Percentiles rank a stretch among this genome's conserved stretches.
Evolutionary conservation across 2,888 invertebrate genomes (phyloP).

Genomic region (Apodemia hepburni): DNA sequence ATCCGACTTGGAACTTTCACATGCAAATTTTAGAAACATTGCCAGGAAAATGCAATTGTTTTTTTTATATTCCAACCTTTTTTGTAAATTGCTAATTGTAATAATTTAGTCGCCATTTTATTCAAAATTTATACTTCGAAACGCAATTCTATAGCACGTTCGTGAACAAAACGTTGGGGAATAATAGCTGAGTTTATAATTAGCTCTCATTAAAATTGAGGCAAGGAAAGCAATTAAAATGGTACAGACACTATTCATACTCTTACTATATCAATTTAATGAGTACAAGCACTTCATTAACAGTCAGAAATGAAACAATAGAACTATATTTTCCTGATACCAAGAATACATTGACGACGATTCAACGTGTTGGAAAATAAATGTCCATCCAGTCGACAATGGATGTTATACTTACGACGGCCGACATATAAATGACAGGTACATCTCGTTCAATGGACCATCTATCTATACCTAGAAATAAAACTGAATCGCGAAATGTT

Average conservation of each 20-base stretch:
- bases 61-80: no score
- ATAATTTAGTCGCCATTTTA: no score
- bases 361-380: not conserved
- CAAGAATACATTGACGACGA: constrained; percentile 11
- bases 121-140: not conserved
- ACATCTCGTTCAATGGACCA: not conserved
- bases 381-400: not conserved
- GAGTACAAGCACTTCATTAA: constrained; percentile 7
- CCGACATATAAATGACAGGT: not conserved
- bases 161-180: constrained; percentile 3
- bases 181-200: constrained; percentile 12
- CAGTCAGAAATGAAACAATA: not conserved
- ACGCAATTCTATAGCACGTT: not conserved
- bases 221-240: constrained; percentile 10
- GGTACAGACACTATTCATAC: constrained; percentile 8
- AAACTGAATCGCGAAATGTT: no score
- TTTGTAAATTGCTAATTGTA: no score
- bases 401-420: not conserved
- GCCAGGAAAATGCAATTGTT: no score
- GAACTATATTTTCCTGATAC: not conserved
- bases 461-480: not conserved
- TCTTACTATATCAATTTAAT: not conserved
- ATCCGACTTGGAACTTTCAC: no score
- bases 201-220: constrained; percentile 12
- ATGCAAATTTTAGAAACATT: no score